These are phyloP conservation scores for Calyptomena viridis DNA, from an alignment of 2,113 vertebrate species.

Conservation along the genomic window DNA sequence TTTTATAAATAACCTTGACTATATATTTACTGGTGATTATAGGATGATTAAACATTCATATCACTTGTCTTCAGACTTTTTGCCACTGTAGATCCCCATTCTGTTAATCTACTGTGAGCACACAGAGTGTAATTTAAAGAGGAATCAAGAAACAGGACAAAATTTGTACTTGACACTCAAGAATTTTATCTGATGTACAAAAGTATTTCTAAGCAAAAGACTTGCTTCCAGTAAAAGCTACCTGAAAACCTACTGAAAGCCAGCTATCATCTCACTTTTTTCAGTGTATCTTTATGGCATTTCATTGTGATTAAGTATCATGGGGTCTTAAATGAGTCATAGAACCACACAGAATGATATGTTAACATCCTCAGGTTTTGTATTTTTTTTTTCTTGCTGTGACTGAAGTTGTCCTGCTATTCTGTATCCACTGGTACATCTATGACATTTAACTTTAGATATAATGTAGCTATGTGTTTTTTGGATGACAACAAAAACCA, in stretches of 20 bases:
- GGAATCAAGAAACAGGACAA: background rate
- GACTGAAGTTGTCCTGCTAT: background rate
- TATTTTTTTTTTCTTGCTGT: background rate
- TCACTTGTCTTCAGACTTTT: background rate
- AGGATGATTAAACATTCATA: background rate
- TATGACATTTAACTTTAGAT: background rate
- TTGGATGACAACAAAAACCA: background rate
- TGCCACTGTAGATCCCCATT: background rate
- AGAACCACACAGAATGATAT: background rate
- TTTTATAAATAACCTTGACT: background rate
- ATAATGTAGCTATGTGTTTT: background rate
- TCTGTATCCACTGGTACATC: background rate
- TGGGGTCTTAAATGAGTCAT: slow-evolving; percentile 25
- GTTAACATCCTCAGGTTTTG: background rate
- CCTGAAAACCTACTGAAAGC: background rate
- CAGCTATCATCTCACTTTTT: background rate
- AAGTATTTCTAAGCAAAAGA: background rate
- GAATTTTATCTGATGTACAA: background rate
- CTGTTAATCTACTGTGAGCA: background rate
- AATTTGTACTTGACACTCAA: background rate
- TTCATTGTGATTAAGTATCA: slow-evolving; percentile 43
- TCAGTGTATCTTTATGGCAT: background rate
- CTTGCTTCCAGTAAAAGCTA: background rate
- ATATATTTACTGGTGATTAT: background rate
- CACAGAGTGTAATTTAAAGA: background rate